phyloP scores from a whole-genome alignment of 2,888 invertebrate species.

The Cotesia congregata region DNA sequence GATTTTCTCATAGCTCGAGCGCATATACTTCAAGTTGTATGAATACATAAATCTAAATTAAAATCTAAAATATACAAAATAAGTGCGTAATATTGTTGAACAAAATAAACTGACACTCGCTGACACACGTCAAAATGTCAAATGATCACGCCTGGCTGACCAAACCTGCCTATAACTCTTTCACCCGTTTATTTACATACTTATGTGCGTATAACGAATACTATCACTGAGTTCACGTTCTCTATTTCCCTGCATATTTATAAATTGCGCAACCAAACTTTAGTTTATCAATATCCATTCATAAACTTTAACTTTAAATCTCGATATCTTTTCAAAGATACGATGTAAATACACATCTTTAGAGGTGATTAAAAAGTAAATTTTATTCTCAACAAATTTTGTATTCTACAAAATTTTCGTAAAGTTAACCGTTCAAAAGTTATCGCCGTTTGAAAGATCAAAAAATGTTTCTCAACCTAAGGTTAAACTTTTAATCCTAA shows the following conservation, averaged over 20 bases:
- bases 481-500: neutral
- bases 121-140: slow-evolving; percentile 60
- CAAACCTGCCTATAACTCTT: slow-evolving; percentile 43
- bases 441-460: neutral
- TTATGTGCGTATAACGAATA: neutral
- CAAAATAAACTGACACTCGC: slow-evolving; percentile 28
- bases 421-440: neutral
- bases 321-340: neutral
- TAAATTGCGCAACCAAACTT: neutral
- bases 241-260: neutral
- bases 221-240: slow-evolving; percentile 11
- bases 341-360: neutral
- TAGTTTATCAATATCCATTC: too few relatives aligned
- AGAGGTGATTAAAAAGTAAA: neutral
- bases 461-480: neutral
- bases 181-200: neutral
- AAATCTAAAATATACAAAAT: slow-evolving; percentile 14
- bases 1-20: neutral
- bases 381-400: neutral
- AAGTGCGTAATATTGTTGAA: neutral
- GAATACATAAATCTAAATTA: neutral
- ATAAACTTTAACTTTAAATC: too few relatives aligned
- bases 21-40: neutral
- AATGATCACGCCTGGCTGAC: slow-evolving; percentile 53
- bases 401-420: neutral